Percentiles rank a stretch among this genome's conserved stretches.
phyloP scores from a whole-genome alignment of 2,113 vertebrate species.

The Fregetta grallaria region DNA sequence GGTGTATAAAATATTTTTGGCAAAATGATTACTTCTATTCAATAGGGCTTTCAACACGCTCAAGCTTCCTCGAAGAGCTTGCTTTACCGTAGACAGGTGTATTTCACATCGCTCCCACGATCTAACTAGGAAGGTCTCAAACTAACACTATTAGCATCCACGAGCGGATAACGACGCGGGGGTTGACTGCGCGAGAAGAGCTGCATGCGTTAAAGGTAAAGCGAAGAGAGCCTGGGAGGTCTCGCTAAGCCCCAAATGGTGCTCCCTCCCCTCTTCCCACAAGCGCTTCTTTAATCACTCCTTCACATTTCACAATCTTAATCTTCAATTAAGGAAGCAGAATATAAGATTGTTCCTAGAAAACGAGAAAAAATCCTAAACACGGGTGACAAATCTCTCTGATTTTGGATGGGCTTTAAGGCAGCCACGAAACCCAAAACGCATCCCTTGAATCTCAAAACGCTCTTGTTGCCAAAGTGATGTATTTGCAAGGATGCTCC shows the following conservation, averaged over 20 bases:
- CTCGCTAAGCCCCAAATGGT: constrained; percentile 25
- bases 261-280: constrained; percentile 49
- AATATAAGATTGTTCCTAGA: background rate
- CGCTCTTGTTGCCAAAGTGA: background rate
- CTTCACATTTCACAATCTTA: background rate
- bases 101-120: background rate
- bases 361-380: background rate
- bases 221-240: background rate
- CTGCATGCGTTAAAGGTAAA: background rate
- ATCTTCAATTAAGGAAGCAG: constrained; percentile 55
- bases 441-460: background rate
- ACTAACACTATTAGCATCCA: accelerated
- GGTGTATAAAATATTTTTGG: background rate
- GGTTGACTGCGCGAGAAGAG: background rate
- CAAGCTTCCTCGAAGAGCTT: background rate
- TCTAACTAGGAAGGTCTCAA: background rate
- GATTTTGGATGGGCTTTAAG: background rate
- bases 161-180: accelerated
- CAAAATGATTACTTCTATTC: background rate
- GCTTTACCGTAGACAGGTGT: background rate
- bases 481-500: constrained; percentile 13
- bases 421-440: background rate
- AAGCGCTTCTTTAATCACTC: constrained; percentile 51
- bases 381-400: background rate
- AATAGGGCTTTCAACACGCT: background rate